Evolutionary conservation across 1,140 invertebrate species (phyloP).

Genomic region (Aplysia californica): DNA sequence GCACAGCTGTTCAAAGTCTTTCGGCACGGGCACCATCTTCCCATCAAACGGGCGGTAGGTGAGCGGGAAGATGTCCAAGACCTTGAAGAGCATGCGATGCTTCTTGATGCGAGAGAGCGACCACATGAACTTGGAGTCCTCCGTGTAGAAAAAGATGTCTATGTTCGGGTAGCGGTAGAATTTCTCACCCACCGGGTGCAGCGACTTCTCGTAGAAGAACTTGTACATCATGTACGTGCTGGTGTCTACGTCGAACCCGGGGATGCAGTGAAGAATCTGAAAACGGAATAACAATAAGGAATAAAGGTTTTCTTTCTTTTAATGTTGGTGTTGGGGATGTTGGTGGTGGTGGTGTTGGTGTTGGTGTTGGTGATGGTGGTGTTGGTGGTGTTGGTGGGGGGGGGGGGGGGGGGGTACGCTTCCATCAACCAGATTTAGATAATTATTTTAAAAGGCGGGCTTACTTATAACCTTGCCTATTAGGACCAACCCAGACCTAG

Average conservation of each 20-base stretch:
- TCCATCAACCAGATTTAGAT: no score
- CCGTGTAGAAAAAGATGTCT: slow-evolving; percentile 42
- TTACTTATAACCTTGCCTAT: no score
- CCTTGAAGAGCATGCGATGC: neutral
- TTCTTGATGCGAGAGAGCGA: slow-evolving; percentile 20
- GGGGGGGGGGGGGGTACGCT: neutral
- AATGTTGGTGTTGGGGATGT: no score
- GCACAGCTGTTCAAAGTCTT: slow-evolving; percentile 2
- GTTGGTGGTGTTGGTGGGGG: neutral
- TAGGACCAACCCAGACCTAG: no score
- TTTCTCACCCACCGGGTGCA: neutral
- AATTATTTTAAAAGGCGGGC: no score
- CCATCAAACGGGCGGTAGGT: slow-evolving; percentile 28
- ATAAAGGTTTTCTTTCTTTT: no score
- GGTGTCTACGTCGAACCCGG: slow-evolving; percentile 17
- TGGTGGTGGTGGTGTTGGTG: no score
- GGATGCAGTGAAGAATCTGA: slow-evolving; percentile 27
- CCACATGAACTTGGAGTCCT: slow-evolving; percentile 33
- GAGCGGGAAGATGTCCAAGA: slow-evolving; percentile 32
- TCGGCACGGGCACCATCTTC: slow-evolving; percentile 20
- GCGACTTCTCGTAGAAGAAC: slow-evolving; percentile 26
- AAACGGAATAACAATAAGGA: neutral
- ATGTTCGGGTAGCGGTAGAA: slow-evolving; percentile 37
- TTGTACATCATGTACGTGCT: slow-evolving; percentile 31
- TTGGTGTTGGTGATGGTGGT: neutral